Conservation (phyloP, 2,888 invertebrate genomes). For the Troides aeacus region DNA sequence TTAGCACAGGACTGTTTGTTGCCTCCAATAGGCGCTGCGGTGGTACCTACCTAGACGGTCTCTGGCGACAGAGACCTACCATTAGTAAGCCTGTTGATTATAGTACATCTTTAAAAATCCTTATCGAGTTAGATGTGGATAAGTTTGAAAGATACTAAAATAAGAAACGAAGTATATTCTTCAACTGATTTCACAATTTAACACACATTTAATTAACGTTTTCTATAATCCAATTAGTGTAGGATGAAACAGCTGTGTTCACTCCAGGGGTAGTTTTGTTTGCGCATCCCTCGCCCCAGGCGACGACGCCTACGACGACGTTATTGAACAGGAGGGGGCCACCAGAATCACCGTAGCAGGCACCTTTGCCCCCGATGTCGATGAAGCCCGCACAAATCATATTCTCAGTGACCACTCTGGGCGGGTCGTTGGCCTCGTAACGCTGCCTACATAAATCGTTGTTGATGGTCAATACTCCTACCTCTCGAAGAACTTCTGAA, state of each 20-base stretch:
- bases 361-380: constrained; percentile 50
- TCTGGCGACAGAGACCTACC: too few species aligned
- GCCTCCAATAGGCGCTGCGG: too few species aligned
- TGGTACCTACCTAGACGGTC: too few species aligned
- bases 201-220: constrained; percentile 22
- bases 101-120: too few species aligned
- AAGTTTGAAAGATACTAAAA: too few species aligned
- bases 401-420: constrained; percentile 48
- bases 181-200: neutral
- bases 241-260: constrained; percentile 53
- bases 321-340: constrained; percentile 41
- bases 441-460: constrained; percentile 50
- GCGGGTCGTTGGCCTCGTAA: constrained; percentile 42
- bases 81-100: too few species aligned
- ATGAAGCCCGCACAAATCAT: constrained; percentile 63
- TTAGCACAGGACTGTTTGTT: too few species aligned
- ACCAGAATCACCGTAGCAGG: constrained; percentile 54
- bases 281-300: constrained; percentile 65
- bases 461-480: constrained; percentile 49
- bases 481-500: constrained; percentile 46
- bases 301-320: constrained; percentile 60
- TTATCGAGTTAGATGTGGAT: too few species aligned
- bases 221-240: constrained; percentile 33
- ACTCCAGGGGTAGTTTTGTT: constrained; percentile 61
- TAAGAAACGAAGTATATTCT: too few species aligned